Conservation (phyloP, 2,888 invertebrate species). For the Aplocera efformata region DNA sequence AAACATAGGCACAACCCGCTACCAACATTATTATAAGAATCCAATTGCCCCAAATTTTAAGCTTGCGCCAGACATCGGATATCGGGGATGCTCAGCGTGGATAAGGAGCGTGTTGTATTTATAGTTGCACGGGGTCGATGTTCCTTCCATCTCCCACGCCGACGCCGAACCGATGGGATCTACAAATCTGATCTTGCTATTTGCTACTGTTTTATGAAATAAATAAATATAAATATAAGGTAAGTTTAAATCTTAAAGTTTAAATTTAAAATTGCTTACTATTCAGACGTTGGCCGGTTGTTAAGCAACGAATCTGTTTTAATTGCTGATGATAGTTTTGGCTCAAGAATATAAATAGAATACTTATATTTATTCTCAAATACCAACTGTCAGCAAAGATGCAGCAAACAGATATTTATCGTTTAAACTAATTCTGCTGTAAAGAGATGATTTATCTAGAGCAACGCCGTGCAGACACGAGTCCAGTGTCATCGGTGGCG, state of each 20-base stretch:
- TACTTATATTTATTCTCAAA: conserved; percentile 13
- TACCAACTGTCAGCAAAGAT: conserved; percentile 16
- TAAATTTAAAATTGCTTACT: too few relatives aligned
- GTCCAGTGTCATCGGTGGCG: conserved; percentile 43
- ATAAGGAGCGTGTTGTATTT: conserved; percentile 64
- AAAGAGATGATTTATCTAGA: conserved; percentile 41
- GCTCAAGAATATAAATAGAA: conserved; percentile 2
- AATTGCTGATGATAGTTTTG: conserved; percentile 10
- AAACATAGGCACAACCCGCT: neutral
- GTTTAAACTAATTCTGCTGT: conserved; percentile 12
- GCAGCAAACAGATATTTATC: conserved; percentile 11
- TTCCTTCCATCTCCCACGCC: conserved; percentile 71
- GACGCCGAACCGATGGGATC: conserved; percentile 54
- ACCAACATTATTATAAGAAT: conserved; percentile 6
- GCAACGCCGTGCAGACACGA: conserved; percentile 34
- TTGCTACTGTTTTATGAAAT: conserved; percentile 29
- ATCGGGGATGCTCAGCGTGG: conserved; percentile 53
- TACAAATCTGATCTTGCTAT: conserved; percentile 45
- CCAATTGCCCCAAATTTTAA: conserved; percentile 20
- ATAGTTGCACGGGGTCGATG: conserved; percentile 76
- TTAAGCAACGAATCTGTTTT: conserved; percentile 13
- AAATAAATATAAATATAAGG: too few relatives aligned
- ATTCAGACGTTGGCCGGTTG: conserved; percentile 2
- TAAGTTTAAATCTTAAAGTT: conserved; percentile 16
- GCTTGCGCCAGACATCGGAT: conserved; percentile 31